Evolutionary conservation across 2,113 vertebrate species (phyloP).

Genomic region (Ovibos moschatus): DNA sequence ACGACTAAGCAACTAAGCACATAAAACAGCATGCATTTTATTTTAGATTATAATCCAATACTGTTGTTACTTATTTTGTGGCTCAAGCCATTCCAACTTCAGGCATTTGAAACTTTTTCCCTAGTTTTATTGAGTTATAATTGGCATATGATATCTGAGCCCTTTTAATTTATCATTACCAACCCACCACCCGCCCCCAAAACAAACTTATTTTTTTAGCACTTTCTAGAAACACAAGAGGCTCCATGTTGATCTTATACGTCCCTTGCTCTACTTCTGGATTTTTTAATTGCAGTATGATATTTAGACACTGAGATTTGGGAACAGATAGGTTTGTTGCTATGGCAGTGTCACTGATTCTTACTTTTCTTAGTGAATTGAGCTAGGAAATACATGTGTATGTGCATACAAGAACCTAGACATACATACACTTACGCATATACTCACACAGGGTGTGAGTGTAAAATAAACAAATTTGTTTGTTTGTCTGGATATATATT

Average conservation of each 20-base stretch:
- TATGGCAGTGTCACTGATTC: neutral
- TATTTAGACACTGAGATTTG: neutral
- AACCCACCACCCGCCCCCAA: rapidly evolving
- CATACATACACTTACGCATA: neutral
- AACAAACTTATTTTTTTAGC: neutral
- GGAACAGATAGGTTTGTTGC: neutral
- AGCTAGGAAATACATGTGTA: neutral
- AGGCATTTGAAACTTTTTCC: too few species aligned
- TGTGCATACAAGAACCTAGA: neutral
- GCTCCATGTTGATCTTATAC: neutral
- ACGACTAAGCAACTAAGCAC: neutral
- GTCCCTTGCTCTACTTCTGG: neutral
- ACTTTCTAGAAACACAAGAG: neutral
- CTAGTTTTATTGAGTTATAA: neutral
- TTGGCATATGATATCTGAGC: neutral
- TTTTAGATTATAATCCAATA: neutral
- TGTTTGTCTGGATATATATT: neutral
- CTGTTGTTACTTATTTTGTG: neutral
- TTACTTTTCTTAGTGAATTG: neutral
- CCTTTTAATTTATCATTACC: neutral
- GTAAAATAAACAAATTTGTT: neutral
- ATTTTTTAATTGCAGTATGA: neutral
- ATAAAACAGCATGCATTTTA: neutral
- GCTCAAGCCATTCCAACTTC: neutral
- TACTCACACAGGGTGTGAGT: neutral